phyloP scores from a whole-genome alignment of 2,113 vertebrate genomes.

The Smithornis capensis region DNA sequence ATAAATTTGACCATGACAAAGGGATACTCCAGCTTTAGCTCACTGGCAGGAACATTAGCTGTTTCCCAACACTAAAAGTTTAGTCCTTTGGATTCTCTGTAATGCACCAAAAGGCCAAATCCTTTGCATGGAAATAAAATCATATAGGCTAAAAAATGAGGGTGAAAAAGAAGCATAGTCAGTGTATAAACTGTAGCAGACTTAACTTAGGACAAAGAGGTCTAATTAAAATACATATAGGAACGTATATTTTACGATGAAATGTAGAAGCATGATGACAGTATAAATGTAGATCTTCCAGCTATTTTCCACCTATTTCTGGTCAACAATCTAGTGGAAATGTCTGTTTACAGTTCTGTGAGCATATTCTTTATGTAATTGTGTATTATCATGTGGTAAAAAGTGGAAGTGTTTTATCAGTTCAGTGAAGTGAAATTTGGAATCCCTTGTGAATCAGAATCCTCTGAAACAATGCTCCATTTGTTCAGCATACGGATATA shows the following conservation, averaged over 20 bases:
- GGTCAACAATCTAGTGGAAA: neutral
- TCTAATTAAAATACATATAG: neutral
- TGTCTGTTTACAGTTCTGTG: neutral
- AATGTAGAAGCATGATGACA: neutral
- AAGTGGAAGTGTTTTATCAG: neutral
- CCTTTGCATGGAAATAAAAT: constrained; percentile 39
- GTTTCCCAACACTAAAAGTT: constrained; percentile 66
- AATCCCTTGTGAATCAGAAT: neutral
- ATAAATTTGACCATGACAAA: constrained; percentile 80
- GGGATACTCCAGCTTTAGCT: constrained; percentile 74
- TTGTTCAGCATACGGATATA: neutral
- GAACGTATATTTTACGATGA: neutral
- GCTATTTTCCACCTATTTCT: neutral
- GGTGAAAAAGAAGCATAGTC: neutral
- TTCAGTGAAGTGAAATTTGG: constrained; percentile 7
- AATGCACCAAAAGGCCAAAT: constrained; percentile 47
- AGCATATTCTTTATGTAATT: neutral
- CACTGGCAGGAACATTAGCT: constrained; percentile 68
- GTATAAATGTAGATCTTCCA: neutral
- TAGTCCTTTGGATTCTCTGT: constrained; percentile 58
- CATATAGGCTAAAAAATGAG: neutral
- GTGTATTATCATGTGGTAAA: neutral
- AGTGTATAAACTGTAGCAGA: neutral
- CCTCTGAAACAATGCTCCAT: neutral
- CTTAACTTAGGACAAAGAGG: neutral